Percentiles rank a stretch among this genome's conserved stretches.
These are phyloP conservation scores for Pelecanoides urinatrix DNA, from an alignment of 2,113 vertebrate genomes.

Conservation along the genomic window DNA sequence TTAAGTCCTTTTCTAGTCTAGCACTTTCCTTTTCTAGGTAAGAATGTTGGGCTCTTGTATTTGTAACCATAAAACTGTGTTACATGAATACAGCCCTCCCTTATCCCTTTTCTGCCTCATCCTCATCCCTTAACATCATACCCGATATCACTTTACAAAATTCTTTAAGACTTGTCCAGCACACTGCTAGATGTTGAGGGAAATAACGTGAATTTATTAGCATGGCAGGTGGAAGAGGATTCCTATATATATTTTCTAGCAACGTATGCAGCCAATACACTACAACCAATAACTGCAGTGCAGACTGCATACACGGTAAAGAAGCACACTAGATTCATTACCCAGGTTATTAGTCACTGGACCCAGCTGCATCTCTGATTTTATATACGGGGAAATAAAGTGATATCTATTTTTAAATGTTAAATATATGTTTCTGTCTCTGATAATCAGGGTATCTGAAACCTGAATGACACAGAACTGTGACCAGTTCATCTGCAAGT, in stretches of 20 bases:
- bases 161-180: neutral
- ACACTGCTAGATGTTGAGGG: neutral
- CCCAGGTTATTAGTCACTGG: neutral
- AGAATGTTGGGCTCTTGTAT: neutral
- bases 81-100: neutral
- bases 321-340: neutral
- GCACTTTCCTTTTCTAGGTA: neutral
- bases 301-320: neutral
- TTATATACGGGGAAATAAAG: neutral
- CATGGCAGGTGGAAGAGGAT: neutral
- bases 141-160: neutral
- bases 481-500: neutral
- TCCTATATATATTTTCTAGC: neutral
- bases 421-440: neutral
- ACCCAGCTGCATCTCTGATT: neutral
- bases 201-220: neutral
- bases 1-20: neutral
- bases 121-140: neutral
- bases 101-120: neutral
- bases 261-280: neutral
- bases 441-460: neutral
- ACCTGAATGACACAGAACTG: neutral
- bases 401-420: neutral
- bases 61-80: neutral
- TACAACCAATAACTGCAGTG: neutral